phyloP scores from a whole-genome alignment of 2,797 vertebrate species.

The Aldrovandia affinis region DNA sequence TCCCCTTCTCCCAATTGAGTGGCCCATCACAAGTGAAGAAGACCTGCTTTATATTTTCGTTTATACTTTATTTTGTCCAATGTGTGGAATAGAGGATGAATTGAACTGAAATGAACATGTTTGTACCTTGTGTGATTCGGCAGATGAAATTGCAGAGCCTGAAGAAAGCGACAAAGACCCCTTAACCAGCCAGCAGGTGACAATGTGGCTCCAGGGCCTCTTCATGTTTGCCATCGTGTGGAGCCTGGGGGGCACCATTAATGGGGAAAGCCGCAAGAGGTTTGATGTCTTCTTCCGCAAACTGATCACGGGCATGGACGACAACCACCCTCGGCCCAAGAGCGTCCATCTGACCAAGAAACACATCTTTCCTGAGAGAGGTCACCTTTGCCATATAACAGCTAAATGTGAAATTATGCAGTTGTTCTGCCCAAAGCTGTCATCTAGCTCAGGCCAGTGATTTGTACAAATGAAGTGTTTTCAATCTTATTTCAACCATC shows the following conservation, averaged over 20 bases:
- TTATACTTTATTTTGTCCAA: neutral
- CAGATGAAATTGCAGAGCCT: conserved; percentile 81
- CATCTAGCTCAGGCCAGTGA: conserved; percentile 4
- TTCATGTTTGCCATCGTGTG: conserved; percentile 92
- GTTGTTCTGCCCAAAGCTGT: neutral
- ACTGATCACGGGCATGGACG: conserved; percentile 75
- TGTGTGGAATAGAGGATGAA: neutral
- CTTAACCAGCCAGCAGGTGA: conserved; percentile 82
- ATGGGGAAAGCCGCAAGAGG: conserved; percentile 82
- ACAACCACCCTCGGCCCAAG: conserved; percentile 78
- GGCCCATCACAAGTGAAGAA: neutral
- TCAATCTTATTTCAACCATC: conserved; percentile 24
- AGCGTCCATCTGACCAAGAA: conserved; percentile 83
- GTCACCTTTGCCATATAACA: conserved; percentile 57
- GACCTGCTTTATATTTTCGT: neutral
- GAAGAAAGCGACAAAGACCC: conserved; percentile 59
- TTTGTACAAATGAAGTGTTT: neutral
- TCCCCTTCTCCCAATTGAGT: neutral
- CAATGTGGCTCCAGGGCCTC: conserved; percentile 85
- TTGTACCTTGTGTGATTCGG: neutral
- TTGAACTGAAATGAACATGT: neutral
- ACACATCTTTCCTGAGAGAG: conserved; percentile 86
- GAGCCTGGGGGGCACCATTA: conserved; percentile 85
- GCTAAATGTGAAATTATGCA: neutral
- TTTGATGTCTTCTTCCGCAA: conserved; percentile 88